These are phyloP conservation scores for Procavia capensis DNA, from an alignment of 2,113 vertebrate genomes.

Conservation along the genomic window DNA sequence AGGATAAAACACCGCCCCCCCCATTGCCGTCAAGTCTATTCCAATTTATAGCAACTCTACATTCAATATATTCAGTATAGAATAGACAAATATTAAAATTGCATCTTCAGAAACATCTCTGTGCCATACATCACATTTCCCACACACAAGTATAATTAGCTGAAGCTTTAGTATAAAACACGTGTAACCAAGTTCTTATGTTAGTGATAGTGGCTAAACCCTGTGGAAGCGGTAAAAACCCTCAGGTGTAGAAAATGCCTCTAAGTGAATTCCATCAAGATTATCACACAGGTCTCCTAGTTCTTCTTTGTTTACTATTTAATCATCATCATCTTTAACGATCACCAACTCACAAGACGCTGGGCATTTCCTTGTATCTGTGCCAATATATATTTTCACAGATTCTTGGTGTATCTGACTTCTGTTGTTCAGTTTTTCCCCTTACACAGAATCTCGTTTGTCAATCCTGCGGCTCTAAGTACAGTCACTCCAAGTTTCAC, in stretches of 20 bases:
- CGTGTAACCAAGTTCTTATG: not conserved
- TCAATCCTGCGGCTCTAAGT: slow-evolving; percentile 24
- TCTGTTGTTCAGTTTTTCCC: not conserved
- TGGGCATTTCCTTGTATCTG: not conserved
- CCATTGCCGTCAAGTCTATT: not conserved
- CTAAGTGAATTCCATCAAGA: not conserved
- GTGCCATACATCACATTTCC: not conserved
- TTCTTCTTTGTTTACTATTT: not conserved
- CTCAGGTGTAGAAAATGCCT: not conserved
- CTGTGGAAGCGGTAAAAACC: not conserved
- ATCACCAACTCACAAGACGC: not conserved
- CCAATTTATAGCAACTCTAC: not conserved
- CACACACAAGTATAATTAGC: not conserved
- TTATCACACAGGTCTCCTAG: not conserved
- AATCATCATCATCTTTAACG: not conserved
- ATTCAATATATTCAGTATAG: not conserved
- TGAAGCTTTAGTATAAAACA: not conserved
- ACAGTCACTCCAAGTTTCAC: not conserved
- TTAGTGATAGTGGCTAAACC: not conserved
- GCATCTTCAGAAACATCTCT: not conserved
- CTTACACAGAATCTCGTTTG: not conserved
- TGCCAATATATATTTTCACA: not conserved
- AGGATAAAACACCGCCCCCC: not conserved
- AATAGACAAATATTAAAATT: slow-evolving; percentile 45
- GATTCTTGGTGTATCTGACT: not conserved